Evolutionary conservation across 2,888 invertebrate genomes (phyloP).

Genomic region (Ormyrus pomaceus): DNA sequence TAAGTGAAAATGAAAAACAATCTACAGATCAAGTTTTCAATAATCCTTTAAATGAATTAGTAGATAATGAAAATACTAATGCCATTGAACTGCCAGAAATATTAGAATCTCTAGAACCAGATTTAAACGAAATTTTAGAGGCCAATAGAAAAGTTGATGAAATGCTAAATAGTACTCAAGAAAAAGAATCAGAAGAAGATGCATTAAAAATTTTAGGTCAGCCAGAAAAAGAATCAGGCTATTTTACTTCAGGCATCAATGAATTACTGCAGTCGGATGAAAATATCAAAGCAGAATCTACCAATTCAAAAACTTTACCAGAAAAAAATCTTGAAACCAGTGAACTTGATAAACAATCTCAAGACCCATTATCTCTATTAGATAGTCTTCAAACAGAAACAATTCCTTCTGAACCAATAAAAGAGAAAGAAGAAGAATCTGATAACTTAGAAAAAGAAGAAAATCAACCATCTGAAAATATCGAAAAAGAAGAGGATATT

Average conservation of each 20-base stretch:
- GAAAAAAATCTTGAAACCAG: background rate
- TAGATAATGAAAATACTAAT: slow-evolving; percentile 19
- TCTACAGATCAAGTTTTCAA: slow-evolving; percentile 1
- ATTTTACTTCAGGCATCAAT: slow-evolving; percentile 9
- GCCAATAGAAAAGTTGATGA: slow-evolving; percentile 27
- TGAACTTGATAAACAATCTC: slow-evolving; percentile 18
- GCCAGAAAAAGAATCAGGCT: slow-evolving; percentile 7
- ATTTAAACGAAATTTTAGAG: slow-evolving; percentile 39
- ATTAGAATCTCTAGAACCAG: slow-evolving; percentile 13
- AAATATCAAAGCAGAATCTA: slow-evolving; percentile 15
- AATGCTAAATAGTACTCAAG: background rate
- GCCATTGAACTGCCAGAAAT: slow-evolving; percentile 2
- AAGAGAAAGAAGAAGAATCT: slow-evolving; percentile 8
- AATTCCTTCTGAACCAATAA: slow-evolving; percentile 4
- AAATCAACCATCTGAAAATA: slow-evolving; percentile 6
- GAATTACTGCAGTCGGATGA: slow-evolving; percentile 26
- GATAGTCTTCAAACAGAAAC: slow-evolving; percentile 18
- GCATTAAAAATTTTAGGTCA: slow-evolving; percentile 15
- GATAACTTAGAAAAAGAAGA: slow-evolving; percentile 13
- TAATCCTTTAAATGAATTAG: slow-evolving; percentile 17
- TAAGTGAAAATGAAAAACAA: slow-evolving; percentile 23
- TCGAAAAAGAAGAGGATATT: slow-evolving; percentile 44
- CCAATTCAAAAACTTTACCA: slow-evolving; percentile 4
- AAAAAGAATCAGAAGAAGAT: slow-evolving; percentile 1
- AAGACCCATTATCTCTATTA: slow-evolving; percentile 18